Base-by-base conservation (phyloP, 2,797 vertebrate genomes). In the Tapirus indicus region DNA sequence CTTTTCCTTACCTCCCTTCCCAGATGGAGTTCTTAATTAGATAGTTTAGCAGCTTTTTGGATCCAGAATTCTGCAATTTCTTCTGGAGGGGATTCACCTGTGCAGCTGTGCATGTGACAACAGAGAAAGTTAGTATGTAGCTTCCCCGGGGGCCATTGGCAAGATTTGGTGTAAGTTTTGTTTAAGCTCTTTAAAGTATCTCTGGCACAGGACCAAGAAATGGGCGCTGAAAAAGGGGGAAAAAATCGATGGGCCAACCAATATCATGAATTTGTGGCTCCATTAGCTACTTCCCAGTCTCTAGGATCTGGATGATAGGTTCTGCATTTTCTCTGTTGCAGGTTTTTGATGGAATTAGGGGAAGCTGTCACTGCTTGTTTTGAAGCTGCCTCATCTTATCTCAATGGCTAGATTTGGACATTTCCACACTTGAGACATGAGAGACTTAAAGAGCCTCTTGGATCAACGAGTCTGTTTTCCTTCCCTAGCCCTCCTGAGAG, bases 151-250 rank as follows among this genome's bases (percentile, higher is more conserved):
- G 90, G 29, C 47, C 62, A 25, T 58, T 93, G 96, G 95, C 79
- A 92, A 92, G 82, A 89, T 97, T 97, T 94, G 97, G 97, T 93
- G 18, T 92, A 97, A 97, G 96, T 98, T 97, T 97, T 98, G 97
- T 98, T 98, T 98, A 98, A 97, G 92, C 29, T 85, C 94, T 96
- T 96, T 98, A 98, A 94, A 97, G 96, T 95, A 64, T 96, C 75
- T 88, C 88, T 98, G 97, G 98, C 97, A 54, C 1, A n/a, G 74
- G 66, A 80, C 71, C 97, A 98, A 97, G 91, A 90, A 72, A 95
- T 85, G 49, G 95, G 92, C 0, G 25, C 74, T 97, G 97, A 88
- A 95, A 94, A 92, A 94, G 23, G 60, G 77, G 87, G 71, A 0
- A 21, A 47, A 86, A 98, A 97, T 98, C 97, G 95, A 98, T 98